Percentiles rank a stretch among this genome's conserved stretches.
Evolutionary conservation across 2,797 vertebrate species (phyloP).

Genomic region (Eulemur coronatus): DNA sequence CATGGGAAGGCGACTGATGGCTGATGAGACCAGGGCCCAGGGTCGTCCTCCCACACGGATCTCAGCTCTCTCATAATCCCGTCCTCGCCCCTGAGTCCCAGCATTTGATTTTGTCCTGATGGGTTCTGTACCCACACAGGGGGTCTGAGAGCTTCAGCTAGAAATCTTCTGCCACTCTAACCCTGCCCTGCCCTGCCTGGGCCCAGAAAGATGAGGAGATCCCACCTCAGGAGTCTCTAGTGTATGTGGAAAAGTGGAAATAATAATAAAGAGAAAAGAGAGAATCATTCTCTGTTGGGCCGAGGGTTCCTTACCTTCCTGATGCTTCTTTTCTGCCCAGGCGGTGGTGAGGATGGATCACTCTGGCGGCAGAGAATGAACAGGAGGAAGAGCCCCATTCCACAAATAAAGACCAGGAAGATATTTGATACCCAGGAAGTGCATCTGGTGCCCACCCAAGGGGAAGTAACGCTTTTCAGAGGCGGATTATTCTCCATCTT

Average conservation of each 20-base stretch:
- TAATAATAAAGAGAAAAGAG: background rate
- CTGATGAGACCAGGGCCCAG: background rate
- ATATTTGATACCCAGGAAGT: background rate
- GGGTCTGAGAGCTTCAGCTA: background rate
- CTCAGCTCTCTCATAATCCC: background rate
- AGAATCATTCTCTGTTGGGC: background rate
- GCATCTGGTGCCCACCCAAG: background rate
- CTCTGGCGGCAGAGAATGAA: fast-evolving
- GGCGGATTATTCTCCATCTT: background rate
- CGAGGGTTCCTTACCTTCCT: background rate
- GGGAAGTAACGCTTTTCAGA: fast-evolving
- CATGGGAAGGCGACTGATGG: background rate
- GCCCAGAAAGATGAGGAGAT: background rate
- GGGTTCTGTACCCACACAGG: too few species aligned
- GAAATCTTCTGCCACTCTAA: background rate
- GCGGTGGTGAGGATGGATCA: background rate
- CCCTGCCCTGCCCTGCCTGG: background rate
- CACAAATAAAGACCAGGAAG: background rate
- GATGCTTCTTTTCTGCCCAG: background rate
- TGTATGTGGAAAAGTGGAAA: background rate
- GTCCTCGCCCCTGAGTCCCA: fast-evolving
- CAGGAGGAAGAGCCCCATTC: background rate
- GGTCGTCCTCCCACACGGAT: background rate
- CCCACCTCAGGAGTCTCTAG: background rate
- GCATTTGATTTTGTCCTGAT: background rate